A percentile compares a stretch with the other conserved stretches of the same genome.
Evolutionary conservation across 2,888 invertebrate species (phyloP).

Genomic region (Endomychus coccineus): DNA sequence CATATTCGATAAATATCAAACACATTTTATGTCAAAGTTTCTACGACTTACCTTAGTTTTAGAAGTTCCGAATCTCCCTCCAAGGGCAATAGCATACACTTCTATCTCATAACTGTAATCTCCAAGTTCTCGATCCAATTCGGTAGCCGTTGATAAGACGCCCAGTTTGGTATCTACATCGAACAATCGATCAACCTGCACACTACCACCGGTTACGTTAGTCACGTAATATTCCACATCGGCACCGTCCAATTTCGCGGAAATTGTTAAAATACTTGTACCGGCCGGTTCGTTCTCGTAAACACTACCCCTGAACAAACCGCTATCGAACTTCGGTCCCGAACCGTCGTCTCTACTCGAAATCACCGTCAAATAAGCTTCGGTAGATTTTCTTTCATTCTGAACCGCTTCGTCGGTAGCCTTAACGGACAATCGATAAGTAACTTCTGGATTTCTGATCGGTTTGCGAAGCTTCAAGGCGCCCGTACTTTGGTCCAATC

Average conservation of each 20-base stretch:
- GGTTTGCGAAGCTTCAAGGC: conserved; percentile 59
- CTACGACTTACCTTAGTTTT: conserved; percentile 81
- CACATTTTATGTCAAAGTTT: no score
- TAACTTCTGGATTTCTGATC: conserved; percentile 56
- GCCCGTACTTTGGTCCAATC: conserved; percentile 74
- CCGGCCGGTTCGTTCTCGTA: conserved; percentile 86
- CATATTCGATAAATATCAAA: no score
- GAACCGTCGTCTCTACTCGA: conserved; percentile 6
- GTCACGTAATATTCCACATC: conserved; percentile 87
- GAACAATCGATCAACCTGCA: conserved; percentile 81
- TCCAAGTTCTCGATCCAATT: conserved; percentile 77
- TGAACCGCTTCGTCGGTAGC: conserved; percentile 90
- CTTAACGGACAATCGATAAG: conserved; percentile 76
- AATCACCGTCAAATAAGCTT: conserved; percentile 78
- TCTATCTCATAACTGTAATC: conserved; percentile 77
- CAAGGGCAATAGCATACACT: conserved; percentile 74
- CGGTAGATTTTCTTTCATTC: conserved; percentile 78
- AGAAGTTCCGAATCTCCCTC: conserved; percentile 64
- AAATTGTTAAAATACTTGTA: conserved; percentile 74
- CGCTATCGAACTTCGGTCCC: conserved; percentile 53
- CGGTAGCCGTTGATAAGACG: conserved; percentile 75
- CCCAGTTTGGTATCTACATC: conserved; percentile 86
- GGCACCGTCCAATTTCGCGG: conserved; percentile 58
- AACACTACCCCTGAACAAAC: conserved; percentile 67
- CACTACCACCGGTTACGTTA: conserved; percentile 67